phyloP scores from a whole-genome alignment of 2,888 invertebrate species.

The Heteropelma amictum region DNA sequence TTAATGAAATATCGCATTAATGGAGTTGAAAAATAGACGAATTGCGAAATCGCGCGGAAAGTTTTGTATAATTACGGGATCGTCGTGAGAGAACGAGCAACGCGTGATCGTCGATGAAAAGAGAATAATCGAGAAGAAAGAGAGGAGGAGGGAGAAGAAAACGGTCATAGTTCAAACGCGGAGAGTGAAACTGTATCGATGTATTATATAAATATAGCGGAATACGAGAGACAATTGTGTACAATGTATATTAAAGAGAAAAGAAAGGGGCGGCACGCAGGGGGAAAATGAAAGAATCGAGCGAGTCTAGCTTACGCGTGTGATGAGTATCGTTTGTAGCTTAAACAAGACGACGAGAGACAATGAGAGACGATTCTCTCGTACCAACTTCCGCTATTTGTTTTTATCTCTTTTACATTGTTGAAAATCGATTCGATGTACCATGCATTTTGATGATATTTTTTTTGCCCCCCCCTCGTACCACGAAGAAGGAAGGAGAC shows the following conservation, averaged over 20 bases:
- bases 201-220: conserved; percentile 56
- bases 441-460: conserved; percentile 45
- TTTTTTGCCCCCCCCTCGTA: conserved; percentile 43
- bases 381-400: no score
- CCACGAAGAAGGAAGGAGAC: neutral
- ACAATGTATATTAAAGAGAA: conserved; percentile 52
- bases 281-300: conserved; percentile 5
- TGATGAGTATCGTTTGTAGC: conserved; percentile 1
- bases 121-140: neutral
- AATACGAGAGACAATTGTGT: conserved; percentile 49
- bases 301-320: conserved; percentile 11
- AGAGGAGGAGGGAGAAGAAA: neutral
- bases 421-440: conserved; percentile 29
- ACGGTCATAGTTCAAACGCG: conserved; percentile 17
- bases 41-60: neutral
- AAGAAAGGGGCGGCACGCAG: neutral
- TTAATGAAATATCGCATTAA: conserved; percentile 26
- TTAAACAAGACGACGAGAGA: neutral
- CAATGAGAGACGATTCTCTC: neutral
- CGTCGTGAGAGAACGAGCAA: neutral
- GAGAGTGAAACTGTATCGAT: conserved; percentile 45
- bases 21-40: conserved; percentile 24
- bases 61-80: no score
- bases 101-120: conserved; percentile 16
- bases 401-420: neutral